Percentiles rank a stretch among this genome's conserved stretches.
phyloP scores from a whole-genome alignment of 2,888 invertebrate species.

The Drosophila lutescens region DNA sequence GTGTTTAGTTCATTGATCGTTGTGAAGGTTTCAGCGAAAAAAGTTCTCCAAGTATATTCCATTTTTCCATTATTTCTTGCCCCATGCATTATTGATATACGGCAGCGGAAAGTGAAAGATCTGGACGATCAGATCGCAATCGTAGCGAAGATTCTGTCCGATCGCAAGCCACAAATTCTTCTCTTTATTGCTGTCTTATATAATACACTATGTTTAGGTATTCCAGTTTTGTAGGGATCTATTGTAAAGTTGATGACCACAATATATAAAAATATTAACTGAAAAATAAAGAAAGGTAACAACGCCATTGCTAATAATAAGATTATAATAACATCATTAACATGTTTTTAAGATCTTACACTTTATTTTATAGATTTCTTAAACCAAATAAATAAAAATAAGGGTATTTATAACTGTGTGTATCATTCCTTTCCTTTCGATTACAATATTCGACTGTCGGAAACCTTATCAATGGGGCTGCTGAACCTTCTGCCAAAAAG shows the following conservation, averaged over 20 bases:
- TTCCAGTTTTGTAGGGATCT: background rate
- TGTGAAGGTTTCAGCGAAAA: conserved; percentile 51
- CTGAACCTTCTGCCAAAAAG: conserved; percentile 28
- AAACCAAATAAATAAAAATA: too few species aligned
- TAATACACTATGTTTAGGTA: background rate
- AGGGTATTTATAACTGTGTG: conserved; percentile 3
- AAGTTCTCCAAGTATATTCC: conserved; percentile 48
- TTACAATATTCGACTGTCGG: conserved; percentile 15
- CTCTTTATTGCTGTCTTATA: background rate
- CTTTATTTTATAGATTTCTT: too few species aligned
- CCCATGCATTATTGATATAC: conserved; percentile 53
- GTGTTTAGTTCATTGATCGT: conserved; percentile 62
- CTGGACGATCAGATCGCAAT: conserved; percentile 16
- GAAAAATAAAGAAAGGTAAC: too few species aligned
- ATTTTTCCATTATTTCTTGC: conserved; percentile 42
- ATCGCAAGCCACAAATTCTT: conserved; percentile 3
- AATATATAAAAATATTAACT: too few species aligned
- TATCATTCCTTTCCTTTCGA: conserved; percentile 1
- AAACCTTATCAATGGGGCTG: conserved; percentile 43
- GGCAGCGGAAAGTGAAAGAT: conserved; percentile 30
- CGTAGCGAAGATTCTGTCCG: conserved; percentile 7
- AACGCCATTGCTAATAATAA: too few species aligned
- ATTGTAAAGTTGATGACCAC: too few species aligned
- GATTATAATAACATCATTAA: too few species aligned
- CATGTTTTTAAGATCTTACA: too few species aligned